These are phyloP conservation scores for Gymnorhina tibicen DNA, from an alignment of 2,113 vertebrate genomes.

Conservation along the genomic window DNA sequence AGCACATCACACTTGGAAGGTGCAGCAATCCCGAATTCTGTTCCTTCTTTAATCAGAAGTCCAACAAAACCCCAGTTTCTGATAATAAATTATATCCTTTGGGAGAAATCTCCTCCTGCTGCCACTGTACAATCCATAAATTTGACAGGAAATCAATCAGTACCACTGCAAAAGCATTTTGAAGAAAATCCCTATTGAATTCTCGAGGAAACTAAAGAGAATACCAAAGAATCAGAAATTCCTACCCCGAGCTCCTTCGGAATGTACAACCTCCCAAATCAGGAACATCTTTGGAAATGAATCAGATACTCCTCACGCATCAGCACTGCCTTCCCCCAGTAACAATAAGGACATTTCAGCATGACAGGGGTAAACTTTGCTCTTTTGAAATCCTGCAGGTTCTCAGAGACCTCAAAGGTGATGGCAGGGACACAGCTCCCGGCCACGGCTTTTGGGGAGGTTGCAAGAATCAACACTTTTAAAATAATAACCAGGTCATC, in stretches of 20 bases:
- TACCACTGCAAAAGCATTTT: slow-evolving; percentile 19
- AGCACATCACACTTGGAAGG: background rate
- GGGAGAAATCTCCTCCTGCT: slow-evolving; percentile 23
- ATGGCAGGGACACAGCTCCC: background rate
- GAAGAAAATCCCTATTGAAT: slow-evolving; percentile 19
- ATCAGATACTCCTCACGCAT: background rate
- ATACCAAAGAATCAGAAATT: background rate
- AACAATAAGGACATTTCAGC: background rate
- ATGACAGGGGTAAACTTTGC: background rate
- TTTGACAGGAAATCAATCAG: slow-evolving; percentile 55
- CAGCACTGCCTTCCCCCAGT: background rate
- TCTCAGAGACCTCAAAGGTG: background rate
- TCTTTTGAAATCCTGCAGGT: background rate
- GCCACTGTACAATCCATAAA: slow-evolving; percentile 19
- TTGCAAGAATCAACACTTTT: background rate
- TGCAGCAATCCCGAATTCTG: background rate
- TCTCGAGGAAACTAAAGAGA: background rate
- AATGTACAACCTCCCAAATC: background rate
- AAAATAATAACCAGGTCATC: background rate
- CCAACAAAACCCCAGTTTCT: background rate
- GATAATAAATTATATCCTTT: slow-evolving; percentile 6
- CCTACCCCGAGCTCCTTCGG: background rate
- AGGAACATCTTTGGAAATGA: background rate
- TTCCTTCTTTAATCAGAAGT: slow-evolving; percentile 17
- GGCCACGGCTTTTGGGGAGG: too few relatives aligned